Percentiles rank a stretch among this genome's conserved stretches.
Conservation (phyloP, 1,140 invertebrate species). For the Paralvinella palmiformis region DNA sequence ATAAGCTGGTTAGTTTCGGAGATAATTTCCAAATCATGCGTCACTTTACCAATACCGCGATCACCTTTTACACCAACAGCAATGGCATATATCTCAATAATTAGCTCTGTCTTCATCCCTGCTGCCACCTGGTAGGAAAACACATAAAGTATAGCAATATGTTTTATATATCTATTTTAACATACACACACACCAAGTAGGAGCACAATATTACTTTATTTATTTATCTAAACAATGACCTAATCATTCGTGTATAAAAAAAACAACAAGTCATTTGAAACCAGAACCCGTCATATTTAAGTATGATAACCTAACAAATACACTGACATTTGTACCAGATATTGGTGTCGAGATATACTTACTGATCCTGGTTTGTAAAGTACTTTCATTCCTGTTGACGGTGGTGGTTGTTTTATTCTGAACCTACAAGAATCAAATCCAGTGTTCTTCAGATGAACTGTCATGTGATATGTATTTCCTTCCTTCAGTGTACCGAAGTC, state of each 20-base stretch:
- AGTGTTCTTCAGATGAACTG: slow-evolving; percentile 42
- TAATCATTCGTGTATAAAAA: too few species aligned
- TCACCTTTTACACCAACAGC: slow-evolving; percentile 43
- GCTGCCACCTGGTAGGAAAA: slow-evolving; percentile 41
- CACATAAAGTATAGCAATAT: too few species aligned
- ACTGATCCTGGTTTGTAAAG: slow-evolving; percentile 46
- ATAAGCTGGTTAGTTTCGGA: slow-evolving; percentile 46
- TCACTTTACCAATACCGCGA: slow-evolving; percentile 34
- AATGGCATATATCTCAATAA: slow-evolving; percentile 47
- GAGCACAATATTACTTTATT: too few species aligned
- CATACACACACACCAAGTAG: too few species aligned
- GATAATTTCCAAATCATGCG: slow-evolving; percentile 44
- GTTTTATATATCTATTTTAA: too few species aligned
- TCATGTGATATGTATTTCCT: slow-evolving; percentile 41
- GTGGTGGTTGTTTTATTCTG: slow-evolving; percentile 47
- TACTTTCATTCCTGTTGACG: slow-evolving; percentile 43
- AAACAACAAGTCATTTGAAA: too few species aligned
- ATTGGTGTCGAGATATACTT: slow-evolving; percentile 22
- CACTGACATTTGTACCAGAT: too few species aligned
- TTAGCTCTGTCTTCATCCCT: slow-evolving; percentile 44
- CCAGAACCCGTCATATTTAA: too few species aligned
- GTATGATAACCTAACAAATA: too few species aligned
- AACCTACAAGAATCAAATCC: slow-evolving; percentile 47
- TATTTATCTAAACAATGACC: too few species aligned
- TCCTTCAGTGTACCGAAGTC: slow-evolving; percentile 47